Base-by-base conservation (phyloP, 2,888 invertebrate genomes). In the Eudasyphora cyanicolor region DNA sequence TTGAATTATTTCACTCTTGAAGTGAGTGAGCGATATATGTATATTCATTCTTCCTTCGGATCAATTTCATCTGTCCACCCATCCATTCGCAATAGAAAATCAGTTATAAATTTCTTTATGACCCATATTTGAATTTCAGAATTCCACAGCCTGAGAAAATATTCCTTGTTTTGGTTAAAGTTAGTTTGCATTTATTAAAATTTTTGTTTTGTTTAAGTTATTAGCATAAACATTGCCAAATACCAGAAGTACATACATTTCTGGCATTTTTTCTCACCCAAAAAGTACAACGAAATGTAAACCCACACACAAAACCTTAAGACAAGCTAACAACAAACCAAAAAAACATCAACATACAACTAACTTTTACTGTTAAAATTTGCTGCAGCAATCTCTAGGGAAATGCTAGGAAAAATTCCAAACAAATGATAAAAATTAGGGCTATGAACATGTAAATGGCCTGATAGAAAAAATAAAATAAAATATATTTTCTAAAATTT, bases 151-250 rank as follows among this genome's bases (percentile, higher is more conserved):
- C 10, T 64, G 64, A 35, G 64, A 64, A 64, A 62, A 32, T 32
- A 32, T 62, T 35, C 4, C 1, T 10, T 19, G 35, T 32, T 4
- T 62, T 2, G 12, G 27, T 14, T 21, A 67, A 12, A 71, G 27
- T 14, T 21, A 67, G n/a, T 76, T 73, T 81, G 57, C 73, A 67
- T 76, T 67, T 4, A 19, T 29, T 51, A 64, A 32, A 71, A 32
- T 45, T 27, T 24, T 27, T 24, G 14, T 76, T 70, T 76, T 62
- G 49, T 17, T n/a, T 12, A 27, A 29, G 67, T n/a, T n/a, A 82
- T 69, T 67, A 67, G 38, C 73, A 73, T 49, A n/a, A 64, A 73
- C 38, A 81, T 76, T 17, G 42, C 10, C 38, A 57, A 73, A 27
- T 73, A 49, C n/a, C 32, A 57, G 17, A 74, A 32, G n/a, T 42